Base-by-base conservation (phyloP, 1,140 invertebrate species). In the Daktulosphaira vitifoliae region DNA sequence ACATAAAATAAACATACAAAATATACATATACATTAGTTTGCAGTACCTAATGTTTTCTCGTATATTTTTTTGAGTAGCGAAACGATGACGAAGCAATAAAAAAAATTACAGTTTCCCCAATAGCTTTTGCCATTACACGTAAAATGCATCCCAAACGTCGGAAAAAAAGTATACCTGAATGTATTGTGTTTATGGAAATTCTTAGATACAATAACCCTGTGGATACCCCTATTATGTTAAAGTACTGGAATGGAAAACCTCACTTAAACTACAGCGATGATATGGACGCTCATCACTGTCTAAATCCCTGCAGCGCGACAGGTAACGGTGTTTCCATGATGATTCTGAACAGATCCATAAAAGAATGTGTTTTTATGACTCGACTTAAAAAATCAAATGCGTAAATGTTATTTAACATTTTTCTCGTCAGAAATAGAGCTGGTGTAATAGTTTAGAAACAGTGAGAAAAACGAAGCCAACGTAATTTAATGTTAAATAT, bases 111-210 rank as follows among this genome's bases (percentile, higher is more conserved):
- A 16, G 53, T 44, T 56, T 44, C n/a, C 33, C 4, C 23, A n/a
- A n/a, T n/a, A n/a, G n/a, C n/a, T n/a, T n/a, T n/a, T n/a, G n/a
- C 29, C 54, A 25, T 59, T 46, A 44, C 25, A 26, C 23, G 23
- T n/a, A 44, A 26, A 44, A 59, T 26, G 22, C 42, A 42, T 38
- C 23, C n/a, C n/a, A 33, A 33, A 33, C 5, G 29, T 33, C 5
- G 29, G 5, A 42, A 54, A 29, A 59, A 59, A 59, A 26, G 26
- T 56, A 33, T 16, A 5, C 15, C 16, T 3, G 22, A 26, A 44
- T 13, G 38, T 25, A 25, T 56, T 42, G 38, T 13, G 23, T 15
- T 44, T 59, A 59, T 59, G 39, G 39, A 46, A 46, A 59, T 59
- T 44, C 9, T 25, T 15, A 4, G 18, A 59, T 44, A 20, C 54